These are phyloP conservation scores for Drosophila hamatofila DNA, from an alignment of 2,888 invertebrate species.

Conservation along the genomic window DNA sequence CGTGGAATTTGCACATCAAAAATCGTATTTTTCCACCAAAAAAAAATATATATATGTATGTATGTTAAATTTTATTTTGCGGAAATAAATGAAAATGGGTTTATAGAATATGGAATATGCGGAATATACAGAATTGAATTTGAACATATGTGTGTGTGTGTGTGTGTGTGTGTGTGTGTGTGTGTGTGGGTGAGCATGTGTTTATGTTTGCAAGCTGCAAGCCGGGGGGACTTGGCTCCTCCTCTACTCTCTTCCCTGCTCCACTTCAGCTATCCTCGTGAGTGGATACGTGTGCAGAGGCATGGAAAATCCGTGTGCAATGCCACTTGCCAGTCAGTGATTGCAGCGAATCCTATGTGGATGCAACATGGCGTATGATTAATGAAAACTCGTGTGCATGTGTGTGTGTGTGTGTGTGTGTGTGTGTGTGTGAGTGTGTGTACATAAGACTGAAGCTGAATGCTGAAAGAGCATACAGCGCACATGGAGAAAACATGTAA, in stretches of 20 bases:
- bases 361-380: conserved; percentile 75
- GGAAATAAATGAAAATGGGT: conserved; percentile 17
- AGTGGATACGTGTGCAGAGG: conserved; percentile 57
- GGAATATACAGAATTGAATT: conserved; percentile 33
- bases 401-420: conserved; percentile 20
- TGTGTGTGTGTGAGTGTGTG: conserved; percentile 13
- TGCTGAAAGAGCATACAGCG: conserved; percentile 27
- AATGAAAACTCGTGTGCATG: conserved; percentile 58
- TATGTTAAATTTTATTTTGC: conserved; percentile 18
- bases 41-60: neutral
- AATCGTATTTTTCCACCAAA: conserved; percentile 8
- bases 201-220: conserved; percentile 8
- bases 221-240: too few species aligned
- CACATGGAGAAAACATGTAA: conserved; percentile 30
- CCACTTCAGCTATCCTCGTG: conserved; percentile 13
- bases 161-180: neutral
- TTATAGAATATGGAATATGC: conserved; percentile 20
- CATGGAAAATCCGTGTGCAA: conserved; percentile 75
- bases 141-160: conserved; percentile 17
- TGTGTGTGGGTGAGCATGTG: neutral
- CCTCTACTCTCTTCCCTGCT: neutral
- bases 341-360: conserved; percentile 58
- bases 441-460: conserved; percentile 25
- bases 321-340: conserved; percentile 63
- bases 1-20: neutral